Percentiles rank a stretch among this genome's conserved stretches.
Evolutionary conservation across 2,888 invertebrate genomes (phyloP).

Genomic region (Drosophila vallismaia): DNA sequence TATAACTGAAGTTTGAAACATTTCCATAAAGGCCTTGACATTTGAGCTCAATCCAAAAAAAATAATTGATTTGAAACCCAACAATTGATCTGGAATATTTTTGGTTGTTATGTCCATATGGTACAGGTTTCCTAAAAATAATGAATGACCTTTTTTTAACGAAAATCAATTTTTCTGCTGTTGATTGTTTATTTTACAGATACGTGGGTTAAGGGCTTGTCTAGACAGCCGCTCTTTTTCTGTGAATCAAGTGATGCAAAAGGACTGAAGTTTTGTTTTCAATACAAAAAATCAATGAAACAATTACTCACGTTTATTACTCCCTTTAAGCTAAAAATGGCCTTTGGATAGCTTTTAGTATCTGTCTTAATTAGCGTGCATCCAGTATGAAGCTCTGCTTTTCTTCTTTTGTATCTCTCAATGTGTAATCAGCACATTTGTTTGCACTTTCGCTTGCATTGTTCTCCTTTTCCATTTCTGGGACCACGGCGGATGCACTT

Average conservation of each 20-base stretch:
- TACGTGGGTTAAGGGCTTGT: constrained; percentile 1
- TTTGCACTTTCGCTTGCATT: constrained; percentile 69
- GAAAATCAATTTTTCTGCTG: not conserved
- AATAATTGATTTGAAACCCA: constrained; percentile 1
- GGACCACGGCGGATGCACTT: constrained; percentile 57
- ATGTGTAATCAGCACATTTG: constrained; percentile 73
- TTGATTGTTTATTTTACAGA: constrained; percentile 1
- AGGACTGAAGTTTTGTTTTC: not conserved
- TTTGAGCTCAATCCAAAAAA: not conserved
- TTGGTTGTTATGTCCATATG: constrained; percentile 1
- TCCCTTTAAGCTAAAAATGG: not conserved
- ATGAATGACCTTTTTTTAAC: not conserved
- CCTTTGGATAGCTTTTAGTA: constrained; percentile 1
- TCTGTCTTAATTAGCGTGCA: constrained; percentile 9
- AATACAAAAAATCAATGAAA: not conserved
- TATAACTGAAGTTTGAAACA: constrained; percentile 1
- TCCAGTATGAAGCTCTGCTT: not conserved
- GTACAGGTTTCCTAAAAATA: not conserved
- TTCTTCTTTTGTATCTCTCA: constrained; percentile 29
- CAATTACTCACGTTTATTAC: not conserved
- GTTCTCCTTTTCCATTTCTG: constrained; percentile 26
- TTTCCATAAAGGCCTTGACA: not conserved
- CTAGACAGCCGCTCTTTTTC: constrained; percentile 8
- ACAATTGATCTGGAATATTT: not conserved
- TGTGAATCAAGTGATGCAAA: not conserved